Evolutionary conservation across 2,797 vertebrate genomes (phyloP).

Genomic region (Triplophysa yarkandensis): DNA sequence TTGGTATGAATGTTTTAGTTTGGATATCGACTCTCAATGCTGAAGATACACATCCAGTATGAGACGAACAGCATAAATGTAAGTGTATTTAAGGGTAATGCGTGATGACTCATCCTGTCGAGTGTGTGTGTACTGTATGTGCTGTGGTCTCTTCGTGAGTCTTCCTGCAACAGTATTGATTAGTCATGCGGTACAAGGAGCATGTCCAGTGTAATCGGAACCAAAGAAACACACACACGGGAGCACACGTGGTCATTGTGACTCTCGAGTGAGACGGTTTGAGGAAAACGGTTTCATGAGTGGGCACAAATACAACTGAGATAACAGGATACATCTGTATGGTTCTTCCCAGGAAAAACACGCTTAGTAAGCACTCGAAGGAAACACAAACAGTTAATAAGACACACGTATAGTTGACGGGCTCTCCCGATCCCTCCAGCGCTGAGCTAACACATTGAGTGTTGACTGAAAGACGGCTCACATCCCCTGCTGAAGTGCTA

Average conservation of each 20-base stretch:
- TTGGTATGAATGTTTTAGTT: not conserved
- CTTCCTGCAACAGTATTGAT: constrained; percentile 58
- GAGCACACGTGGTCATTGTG: constrained; percentile 1
- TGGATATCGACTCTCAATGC: not conserved
- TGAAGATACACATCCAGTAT: not conserved
- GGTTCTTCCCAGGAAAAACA: constrained; percentile 45
- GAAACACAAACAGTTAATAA: constrained; percentile 10
- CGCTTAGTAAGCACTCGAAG: constrained; percentile 55
- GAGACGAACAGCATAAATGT: not conserved
- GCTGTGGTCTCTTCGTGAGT: constrained; percentile 22
- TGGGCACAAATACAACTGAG: constrained; percentile 41
- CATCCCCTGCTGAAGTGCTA: too few species aligned
- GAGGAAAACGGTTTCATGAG: constrained; percentile 38
- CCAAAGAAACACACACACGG: constrained; percentile 42
- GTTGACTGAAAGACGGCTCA: too few species aligned
- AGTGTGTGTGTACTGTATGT: not conserved
- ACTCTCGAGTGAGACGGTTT: not conserved
- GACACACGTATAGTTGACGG: constrained; percentile 35
- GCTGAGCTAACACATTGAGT: constrained; percentile 66
- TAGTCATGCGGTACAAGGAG: constrained; percentile 48
- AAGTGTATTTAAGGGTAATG: not conserved
- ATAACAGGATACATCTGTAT: constrained; percentile 65
- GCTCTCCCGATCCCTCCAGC: constrained; percentile 49
- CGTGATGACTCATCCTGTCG: not conserved
- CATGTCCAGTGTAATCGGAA: constrained; percentile 48